A percentile compares a stretch with the other conserved stretches of the same genome.
phyloP scores from a whole-genome alignment of 2,888 invertebrate species.

The Peribatodes rhomboidaria region DNA sequence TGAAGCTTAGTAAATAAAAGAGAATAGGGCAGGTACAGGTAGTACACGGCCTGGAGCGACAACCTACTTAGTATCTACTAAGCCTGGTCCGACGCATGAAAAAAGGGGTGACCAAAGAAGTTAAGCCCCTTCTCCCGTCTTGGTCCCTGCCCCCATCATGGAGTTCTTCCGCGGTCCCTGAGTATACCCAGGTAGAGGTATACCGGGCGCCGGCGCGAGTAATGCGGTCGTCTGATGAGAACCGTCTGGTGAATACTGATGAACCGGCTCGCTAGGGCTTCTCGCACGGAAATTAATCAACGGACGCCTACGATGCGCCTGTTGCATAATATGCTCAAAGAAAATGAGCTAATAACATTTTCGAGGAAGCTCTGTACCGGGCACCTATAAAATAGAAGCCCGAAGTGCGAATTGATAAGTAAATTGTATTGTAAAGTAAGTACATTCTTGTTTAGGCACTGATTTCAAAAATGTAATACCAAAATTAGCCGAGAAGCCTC shows the following conservation, averaged over 20 bases:
- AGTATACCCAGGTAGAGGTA: constrained; percentile 3
- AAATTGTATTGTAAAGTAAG: too few species aligned
- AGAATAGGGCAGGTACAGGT: too few species aligned
- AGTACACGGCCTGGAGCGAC: too few species aligned
- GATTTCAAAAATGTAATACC: background rate
- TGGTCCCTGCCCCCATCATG: too few species aligned
- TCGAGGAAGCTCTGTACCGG: constrained; percentile 5
- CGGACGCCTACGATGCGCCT: constrained; percentile 47
- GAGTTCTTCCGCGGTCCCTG: too few species aligned
- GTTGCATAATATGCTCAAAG: constrained; percentile 56
- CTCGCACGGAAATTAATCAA: constrained; percentile 63
- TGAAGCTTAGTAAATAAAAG: too few species aligned
- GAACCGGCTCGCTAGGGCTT: constrained; percentile 56
- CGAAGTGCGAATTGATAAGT: background rate
- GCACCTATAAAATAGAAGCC: background rate
- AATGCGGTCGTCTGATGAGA: constrained; percentile 67
- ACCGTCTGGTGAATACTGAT: constrained; percentile 70
- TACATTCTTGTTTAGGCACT: background rate
- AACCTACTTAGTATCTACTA: too few species aligned
- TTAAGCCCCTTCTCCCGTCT: too few species aligned
- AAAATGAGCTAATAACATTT: constrained; percentile 36
- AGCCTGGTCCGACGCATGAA: too few species aligned
- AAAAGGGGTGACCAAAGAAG: too few species aligned
- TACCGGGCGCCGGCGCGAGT: constrained; percentile 51
- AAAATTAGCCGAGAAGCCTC: background rate